phyloP scores from a whole-genome alignment of 2,888 invertebrate species.

The Xanthorhoe designata region DNA sequence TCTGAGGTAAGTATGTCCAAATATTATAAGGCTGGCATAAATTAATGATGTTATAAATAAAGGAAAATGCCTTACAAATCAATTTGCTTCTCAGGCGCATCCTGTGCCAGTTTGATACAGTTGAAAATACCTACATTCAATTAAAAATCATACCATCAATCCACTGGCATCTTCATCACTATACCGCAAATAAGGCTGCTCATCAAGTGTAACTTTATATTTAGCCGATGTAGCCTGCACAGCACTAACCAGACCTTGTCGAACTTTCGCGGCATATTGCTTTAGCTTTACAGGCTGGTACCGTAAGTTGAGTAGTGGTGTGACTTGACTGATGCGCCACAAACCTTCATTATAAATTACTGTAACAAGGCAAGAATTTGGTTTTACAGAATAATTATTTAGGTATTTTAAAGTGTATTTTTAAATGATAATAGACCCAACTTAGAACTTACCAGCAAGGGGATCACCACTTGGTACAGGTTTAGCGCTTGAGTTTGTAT shows the following conservation, averaged over 20 bases:
- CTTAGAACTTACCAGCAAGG: conserved; percentile 52
- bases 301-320: conserved; percentile 70
- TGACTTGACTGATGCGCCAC: conserved; percentile 72
- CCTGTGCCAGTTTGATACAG: not conserved
- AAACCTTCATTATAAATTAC: conserved; percentile 74
- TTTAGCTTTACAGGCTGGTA: conserved; percentile 70
- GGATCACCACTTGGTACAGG: conserved; percentile 50
- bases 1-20: too few species aligned
- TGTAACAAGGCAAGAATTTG: conserved; percentile 46
- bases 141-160: conserved; percentile 59
- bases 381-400: not conserved
- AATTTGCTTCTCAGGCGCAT: too few species aligned
- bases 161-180: conserved; percentile 71
- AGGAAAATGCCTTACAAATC: too few species aligned
- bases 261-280: conserved; percentile 74
- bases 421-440: not conserved
- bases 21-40: too few species aligned
- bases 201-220: conserved; percentile 66
- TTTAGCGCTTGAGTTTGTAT: conserved; percentile 28
- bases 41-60: too few species aligned
- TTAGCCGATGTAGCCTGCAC: conserved; percentile 60
- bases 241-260: conserved; percentile 65
- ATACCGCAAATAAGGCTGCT: conserved; percentile 67
- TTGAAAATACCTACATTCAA: not conserved
- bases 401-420: not conserved